Conservation (phyloP, 2,888 invertebrate species). For the Baronia brevicornis region DNA sequence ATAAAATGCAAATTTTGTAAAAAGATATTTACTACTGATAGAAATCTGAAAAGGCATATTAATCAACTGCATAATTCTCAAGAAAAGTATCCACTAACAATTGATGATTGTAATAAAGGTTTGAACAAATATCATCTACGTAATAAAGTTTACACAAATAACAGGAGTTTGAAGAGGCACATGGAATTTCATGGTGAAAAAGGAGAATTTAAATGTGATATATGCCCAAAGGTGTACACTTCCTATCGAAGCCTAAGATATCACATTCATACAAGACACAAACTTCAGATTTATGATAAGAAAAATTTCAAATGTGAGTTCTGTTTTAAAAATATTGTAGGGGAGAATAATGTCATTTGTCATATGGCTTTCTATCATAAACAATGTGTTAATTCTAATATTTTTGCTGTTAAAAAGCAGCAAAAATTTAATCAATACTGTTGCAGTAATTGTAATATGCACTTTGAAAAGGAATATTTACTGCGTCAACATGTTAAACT, state of each 20-base stretch:
- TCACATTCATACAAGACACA: slow-evolving; percentile 36
- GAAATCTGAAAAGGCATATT: slow-evolving; percentile 47
- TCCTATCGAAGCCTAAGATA: slow-evolving; percentile 49
- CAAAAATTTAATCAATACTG: slow-evolving; percentile 15
- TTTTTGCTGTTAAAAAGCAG: slow-evolving; percentile 10
- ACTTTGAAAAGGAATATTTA: slow-evolving; percentile 33
- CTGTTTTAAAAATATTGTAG: slow-evolving; percentile 27
- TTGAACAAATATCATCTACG: slow-evolving; percentile 40
- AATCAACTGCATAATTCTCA: slow-evolving; percentile 48
- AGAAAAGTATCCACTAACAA: slow-evolving; percentile 38
- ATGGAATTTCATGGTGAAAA: slow-evolving; percentile 45
- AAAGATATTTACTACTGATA: slow-evolving; percentile 44
- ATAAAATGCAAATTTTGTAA: slow-evolving; percentile 40
- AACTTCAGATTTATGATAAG: slow-evolving; percentile 26
- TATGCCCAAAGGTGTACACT: slow-evolving; percentile 53
- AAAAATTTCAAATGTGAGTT: slow-evolving; percentile 25
- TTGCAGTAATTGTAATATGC: slow-evolving; percentile 37
- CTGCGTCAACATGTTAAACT: slow-evolving; percentile 46
- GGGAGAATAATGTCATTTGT: slow-evolving; percentile 28
- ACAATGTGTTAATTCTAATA: slow-evolving; percentile 11
- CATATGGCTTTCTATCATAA: slow-evolving; percentile 25
- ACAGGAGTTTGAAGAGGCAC: slow-evolving; percentile 46
- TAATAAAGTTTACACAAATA: slow-evolving; percentile 44
- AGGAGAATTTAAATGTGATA: slow-evolving; percentile 39
- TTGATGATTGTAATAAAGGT: slow-evolving; percentile 41